Evolutionary conservation across 1,140 invertebrate genomes (phyloP).

Genomic region (Lepidurus arcticus): DNA sequence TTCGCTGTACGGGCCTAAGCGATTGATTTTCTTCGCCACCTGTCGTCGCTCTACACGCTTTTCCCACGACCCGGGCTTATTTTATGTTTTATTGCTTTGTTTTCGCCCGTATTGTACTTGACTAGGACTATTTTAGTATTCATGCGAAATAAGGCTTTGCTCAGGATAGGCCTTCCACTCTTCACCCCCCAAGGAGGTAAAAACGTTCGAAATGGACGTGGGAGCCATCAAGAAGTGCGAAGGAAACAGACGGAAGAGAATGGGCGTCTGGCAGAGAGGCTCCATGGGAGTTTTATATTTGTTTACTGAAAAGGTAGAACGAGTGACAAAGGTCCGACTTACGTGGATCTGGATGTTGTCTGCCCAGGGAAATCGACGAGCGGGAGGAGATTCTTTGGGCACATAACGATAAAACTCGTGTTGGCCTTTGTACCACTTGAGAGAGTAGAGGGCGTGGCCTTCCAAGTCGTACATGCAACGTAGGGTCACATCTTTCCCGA

Average conservation of each 20-base stretch:
- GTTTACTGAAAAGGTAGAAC: background rate
- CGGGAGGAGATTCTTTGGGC: conserved; percentile 27
- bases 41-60: background rate
- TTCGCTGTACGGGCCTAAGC: background rate
- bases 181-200: too few relatives aligned
- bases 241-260: too few relatives aligned
- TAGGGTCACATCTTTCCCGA: conserved; percentile 58
- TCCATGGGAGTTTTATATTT: conserved; percentile 11
- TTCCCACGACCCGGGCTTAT: background rate
- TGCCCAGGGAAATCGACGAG: conserved; percentile 28
- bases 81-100: too few relatives aligned
- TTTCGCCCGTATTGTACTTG: too few relatives aligned
- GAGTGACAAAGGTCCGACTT: conserved; percentile 13
- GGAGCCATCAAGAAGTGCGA: too few relatives aligned
- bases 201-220: too few relatives aligned
- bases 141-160: too few relatives aligned
- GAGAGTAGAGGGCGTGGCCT: conserved; percentile 61
- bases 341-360: conserved; percentile 29
- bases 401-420: conserved; percentile 41
- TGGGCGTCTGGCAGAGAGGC: too few relatives aligned
- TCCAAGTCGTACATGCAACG: conserved; percentile 67
- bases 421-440: conserved; percentile 74
- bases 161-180: too few relatives aligned
- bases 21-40: background rate
- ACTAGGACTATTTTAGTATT: too few relatives aligned